Conservation (phyloP, 1,140 invertebrate genomes). For the Pogonus chalceus region DNA sequence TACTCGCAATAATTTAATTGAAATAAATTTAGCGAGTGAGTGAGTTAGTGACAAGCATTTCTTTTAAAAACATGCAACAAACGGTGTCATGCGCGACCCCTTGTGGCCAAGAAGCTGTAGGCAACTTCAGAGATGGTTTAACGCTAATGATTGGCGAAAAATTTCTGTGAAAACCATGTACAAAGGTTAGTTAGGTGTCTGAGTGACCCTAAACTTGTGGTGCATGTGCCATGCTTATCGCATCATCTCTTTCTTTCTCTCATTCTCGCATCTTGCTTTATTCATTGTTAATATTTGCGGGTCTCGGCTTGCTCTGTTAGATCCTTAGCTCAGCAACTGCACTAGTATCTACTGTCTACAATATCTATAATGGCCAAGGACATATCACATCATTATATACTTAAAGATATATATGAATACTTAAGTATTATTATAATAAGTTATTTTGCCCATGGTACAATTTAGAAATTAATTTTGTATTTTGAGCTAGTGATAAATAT, state of each 20-base stretch:
- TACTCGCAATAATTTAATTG: conserved; percentile 9
- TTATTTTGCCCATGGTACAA: too few relatives aligned
- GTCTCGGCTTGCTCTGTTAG: neutral
- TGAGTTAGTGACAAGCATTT: neutral
- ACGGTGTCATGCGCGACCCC: conserved; percentile 18
- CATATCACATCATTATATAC: neutral
- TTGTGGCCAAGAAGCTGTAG: conserved; percentile 33
- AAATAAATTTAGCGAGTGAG: conserved; percentile 7
- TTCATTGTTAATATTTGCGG: neutral
- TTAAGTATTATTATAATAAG: neutral
- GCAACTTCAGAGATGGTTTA: conserved; percentile 42
- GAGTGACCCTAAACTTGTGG: conserved; percentile 1
- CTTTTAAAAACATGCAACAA: conserved; percentile 5
- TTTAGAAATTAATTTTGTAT: too few relatives aligned
- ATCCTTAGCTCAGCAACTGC: neutral
- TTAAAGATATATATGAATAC: neutral
- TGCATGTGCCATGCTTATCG: conserved; percentile 3
- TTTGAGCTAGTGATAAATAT: too few relatives aligned
- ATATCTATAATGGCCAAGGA: neutral
- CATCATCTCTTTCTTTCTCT: neutral
- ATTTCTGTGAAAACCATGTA: conserved; percentile 1
- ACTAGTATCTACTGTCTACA: neutral
- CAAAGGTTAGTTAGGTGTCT: neutral
- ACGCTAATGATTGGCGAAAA: conserved; percentile 2
- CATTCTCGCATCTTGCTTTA: neutral